phyloP scores from a whole-genome alignment of 2,113 vertebrate species.

The Dicaeum eximium region DNA sequence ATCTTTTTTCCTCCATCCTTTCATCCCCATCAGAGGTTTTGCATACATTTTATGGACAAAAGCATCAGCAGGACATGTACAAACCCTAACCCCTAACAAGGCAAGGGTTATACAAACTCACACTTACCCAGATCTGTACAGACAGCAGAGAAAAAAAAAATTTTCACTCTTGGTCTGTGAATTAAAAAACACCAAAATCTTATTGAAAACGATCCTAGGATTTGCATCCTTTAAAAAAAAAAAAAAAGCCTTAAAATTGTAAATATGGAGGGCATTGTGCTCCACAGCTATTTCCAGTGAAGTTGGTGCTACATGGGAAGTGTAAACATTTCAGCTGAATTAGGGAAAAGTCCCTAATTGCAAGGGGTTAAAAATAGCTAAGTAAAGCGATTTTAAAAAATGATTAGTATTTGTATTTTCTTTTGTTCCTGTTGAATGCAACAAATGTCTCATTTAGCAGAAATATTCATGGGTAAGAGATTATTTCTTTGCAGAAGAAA shows the following conservation, averaged over 20 bases:
- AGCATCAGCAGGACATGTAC: not conserved
- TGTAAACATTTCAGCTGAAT: not conserved
- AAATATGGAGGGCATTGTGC: not conserved
- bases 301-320: not conserved
- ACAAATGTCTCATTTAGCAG: not conserved
- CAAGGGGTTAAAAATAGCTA: constrained; percentile 31
- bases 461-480: not conserved
- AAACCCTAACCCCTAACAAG: not conserved
- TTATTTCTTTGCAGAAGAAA: not conserved
- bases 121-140: not conserved
- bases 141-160: not conserved
- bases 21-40: not conserved
- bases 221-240: not conserved
- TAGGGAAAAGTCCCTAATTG: not conserved
- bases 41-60: not conserved
- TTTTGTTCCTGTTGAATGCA: constrained; percentile 14
- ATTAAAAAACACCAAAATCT: not conserved
- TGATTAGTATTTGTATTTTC: not conserved
- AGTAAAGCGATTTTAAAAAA: not conserved
- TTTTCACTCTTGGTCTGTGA: not conserved
- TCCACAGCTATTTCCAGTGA: not conserved
- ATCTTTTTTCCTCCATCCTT: not conserved
- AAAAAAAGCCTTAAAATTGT: not conserved
- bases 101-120: not conserved
- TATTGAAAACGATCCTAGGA: not conserved